Conservation (phyloP, 2,113 vertebrate species). For the Vicugna pacos region DNA sequence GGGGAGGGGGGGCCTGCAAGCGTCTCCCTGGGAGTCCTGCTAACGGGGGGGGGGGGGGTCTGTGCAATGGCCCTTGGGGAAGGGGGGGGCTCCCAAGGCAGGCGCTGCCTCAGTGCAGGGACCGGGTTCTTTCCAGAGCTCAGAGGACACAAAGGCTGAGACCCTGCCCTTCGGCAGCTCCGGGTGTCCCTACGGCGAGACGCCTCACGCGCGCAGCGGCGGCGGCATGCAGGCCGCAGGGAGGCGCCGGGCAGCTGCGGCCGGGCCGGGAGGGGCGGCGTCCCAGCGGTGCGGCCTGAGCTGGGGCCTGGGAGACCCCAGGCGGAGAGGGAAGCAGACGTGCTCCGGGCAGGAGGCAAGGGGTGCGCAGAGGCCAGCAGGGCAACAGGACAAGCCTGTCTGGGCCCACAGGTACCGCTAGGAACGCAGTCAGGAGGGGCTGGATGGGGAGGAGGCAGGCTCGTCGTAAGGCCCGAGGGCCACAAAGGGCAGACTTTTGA, state of each 20-base stretch:
- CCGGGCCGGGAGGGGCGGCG: neutral
- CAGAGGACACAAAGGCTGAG: neutral
- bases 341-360: neutral
- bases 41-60: neutral
- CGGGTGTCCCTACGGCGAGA: neutral
- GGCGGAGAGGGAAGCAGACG: neutral
- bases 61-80: neutral
- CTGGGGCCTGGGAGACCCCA: neutral
- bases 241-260: neutral
- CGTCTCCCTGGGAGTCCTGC: neutral
- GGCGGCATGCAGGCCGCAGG: neutral
- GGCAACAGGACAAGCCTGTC: too few species aligned
- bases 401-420: too few species aligned
- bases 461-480: neutral
- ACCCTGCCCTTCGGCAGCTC: neutral
- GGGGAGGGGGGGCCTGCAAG: neutral
- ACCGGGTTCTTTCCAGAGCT: neutral
- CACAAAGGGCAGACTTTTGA: neutral
- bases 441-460: too few species aligned
- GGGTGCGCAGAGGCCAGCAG: too few species aligned
- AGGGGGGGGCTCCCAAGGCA: neutral
- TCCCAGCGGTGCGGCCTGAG: neutral
- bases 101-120: rapidly evolving
- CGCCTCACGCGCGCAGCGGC: too few species aligned
- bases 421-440: neutral